A percentile compares a stretch with the other conserved stretches of the same genome.
These are phyloP conservation scores for Sebastes vulpes DNA, from an alignment of 2,797 vertebrate species.

Conservation along the genomic window DNA sequence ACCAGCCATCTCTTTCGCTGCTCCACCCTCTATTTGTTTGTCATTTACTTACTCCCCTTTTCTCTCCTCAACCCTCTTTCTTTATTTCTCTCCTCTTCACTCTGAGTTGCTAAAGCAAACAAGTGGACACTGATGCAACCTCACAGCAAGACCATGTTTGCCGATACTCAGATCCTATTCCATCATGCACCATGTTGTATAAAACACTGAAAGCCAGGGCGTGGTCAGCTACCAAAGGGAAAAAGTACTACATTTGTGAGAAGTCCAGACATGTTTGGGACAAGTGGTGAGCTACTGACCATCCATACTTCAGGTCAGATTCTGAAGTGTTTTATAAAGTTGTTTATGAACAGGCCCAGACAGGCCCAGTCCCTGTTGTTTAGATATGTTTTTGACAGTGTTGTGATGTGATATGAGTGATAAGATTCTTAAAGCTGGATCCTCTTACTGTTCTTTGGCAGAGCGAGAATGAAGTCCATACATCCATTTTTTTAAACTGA, in stretches of 20 bases:
- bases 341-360: not conserved
- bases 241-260: not conserved
- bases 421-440: not conserved
- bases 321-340: not conserved
- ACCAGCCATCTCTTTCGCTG: not conserved
- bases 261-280: not conserved
- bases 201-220: not conserved
- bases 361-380: not conserved
- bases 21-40: not conserved
- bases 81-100: not conserved
- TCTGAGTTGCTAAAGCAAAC: slow-evolving; percentile 15
- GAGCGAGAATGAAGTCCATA: not conserved
- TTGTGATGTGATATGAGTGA: not conserved
- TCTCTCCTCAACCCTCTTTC: not conserved
- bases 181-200: not conserved
- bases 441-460: not conserved
- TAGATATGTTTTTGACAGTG: not conserved
- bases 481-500: not conserved
- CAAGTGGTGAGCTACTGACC: not conserved
- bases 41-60: not conserved
- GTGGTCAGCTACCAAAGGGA: not conserved
- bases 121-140: slow-evolving; percentile 43
- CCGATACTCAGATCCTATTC: not conserved
- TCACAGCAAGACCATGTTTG: slow-evolving; percentile 7
- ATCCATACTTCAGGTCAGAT: not conserved